These are phyloP conservation scores for Thalassarche chlororhynchos DNA, from an alignment of 2,113 vertebrate genomes.

Conservation along the genomic window DNA sequence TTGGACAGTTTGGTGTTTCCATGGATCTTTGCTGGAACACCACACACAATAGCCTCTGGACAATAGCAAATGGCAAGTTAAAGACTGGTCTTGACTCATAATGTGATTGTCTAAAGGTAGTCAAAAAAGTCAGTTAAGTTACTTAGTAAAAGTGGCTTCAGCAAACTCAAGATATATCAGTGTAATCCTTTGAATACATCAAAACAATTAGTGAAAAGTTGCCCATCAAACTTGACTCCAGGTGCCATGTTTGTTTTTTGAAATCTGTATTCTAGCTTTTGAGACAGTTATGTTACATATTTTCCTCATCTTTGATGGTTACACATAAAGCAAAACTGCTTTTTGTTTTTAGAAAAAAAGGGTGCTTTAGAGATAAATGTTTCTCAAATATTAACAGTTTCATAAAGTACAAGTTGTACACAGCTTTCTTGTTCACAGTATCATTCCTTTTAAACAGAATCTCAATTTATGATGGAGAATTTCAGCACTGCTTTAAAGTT, in stretches of 20 bases:
- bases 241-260: neutral
- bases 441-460: neutral
- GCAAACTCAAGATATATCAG: neutral
- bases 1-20: neutral
- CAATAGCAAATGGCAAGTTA: neutral
- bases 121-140: neutral
- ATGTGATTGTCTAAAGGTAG: neutral
- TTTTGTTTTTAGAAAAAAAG: neutral
- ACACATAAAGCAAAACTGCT: neutral
- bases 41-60: fast-evolving
- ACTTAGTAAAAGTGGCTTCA: neutral
- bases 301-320: neutral
- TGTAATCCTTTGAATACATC: neutral
- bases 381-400: neutral
- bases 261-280: neutral
- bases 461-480: neutral
- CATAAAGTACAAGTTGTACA: neutral
- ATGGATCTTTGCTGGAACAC: neutral
- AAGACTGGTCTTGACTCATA: neutral
- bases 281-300: neutral
- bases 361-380: neutral
- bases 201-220: neutral
- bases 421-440: neutral
- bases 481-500: neutral
- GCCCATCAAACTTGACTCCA: neutral